Evolutionary conservation across 2,888 invertebrate genomes (phyloP), one percentile per base, ranked within the genome.

Genomic region (Leptinotarsa tumamoca): DNA sequence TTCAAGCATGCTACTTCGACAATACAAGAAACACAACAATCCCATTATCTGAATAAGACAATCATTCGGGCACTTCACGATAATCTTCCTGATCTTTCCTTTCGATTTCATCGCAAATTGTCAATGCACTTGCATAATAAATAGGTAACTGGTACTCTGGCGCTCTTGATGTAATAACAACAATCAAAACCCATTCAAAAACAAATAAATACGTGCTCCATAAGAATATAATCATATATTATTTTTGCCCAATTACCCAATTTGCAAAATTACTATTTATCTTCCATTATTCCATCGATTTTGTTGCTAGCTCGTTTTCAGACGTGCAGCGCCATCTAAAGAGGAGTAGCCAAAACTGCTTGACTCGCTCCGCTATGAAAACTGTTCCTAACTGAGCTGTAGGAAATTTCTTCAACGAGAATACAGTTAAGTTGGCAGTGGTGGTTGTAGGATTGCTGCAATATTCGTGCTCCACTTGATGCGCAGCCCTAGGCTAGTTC

Each of bases 191-290:
- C 51, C 70, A 63, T 70, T 72, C 67, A 70, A 69, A 58, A 69
- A 76, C 75, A 73, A 76, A 73, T 76, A 70, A 76, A 76, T 74
- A 76, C 70, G 75, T 76, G 75, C 72, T 68, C 72, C 68, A 75
- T 54, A 70, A 73, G 72, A 76, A 70, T 67, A 67, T 76, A 76
- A 76, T 76, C 70, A 76, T 73, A 75, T 75, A 76, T 58, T 72
- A 77, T 74, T 72, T 74, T 77, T 72, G 67, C 67, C 56, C 73
- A 77, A 74, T 77, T 77, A 77, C 69, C 74, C 70, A 73, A 72
- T 74, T 77, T 74, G 67, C 68, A 33, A 77, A 74, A 74, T 77
- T 77, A 68, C 69, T 69, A 58, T 77, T 72, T 67, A 68, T 74
- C 71, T 68, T 68, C 67, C 56, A 71, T 71, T 76, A 56, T 58